Percentiles rank a stretch among this genome's conserved stretches.
Evolutionary conservation across 1,140 invertebrate species (phyloP).

Genomic region (Thaumatotibia leucotreta): DNA sequence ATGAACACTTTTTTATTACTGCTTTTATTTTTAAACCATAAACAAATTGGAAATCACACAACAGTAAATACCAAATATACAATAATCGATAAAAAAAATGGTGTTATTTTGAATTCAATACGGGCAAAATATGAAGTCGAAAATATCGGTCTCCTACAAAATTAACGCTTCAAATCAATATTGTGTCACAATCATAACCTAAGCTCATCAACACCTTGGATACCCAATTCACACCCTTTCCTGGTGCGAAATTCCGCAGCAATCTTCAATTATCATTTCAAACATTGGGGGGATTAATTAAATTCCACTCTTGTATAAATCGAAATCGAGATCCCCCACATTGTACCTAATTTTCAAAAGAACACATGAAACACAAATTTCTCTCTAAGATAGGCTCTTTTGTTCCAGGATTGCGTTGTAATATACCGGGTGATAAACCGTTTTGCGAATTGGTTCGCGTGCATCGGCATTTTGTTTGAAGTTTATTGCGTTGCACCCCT

Average conservation of each 20-base stretch:
- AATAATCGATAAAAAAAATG: too few species aligned
- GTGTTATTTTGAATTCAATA: too few species aligned
- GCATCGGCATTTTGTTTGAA: slow-evolving; percentile 21
- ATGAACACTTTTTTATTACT: too few species aligned
- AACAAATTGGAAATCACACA: too few species aligned
- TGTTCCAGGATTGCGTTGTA: slow-evolving; percentile 16
- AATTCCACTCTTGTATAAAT: slow-evolving; percentile 34
- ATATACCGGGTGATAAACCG: slow-evolving; percentile 23
- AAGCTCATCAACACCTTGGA: neutral
- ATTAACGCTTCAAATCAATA: too few species aligned
- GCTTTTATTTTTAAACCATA: too few species aligned
- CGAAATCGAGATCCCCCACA: slow-evolving; percentile 9
- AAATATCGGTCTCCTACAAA: too few species aligned
- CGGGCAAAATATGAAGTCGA: too few species aligned
- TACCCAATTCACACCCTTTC: slow-evolving; percentile 9
- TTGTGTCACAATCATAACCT: neutral
- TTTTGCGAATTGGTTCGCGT: slow-evolving; percentile 30
- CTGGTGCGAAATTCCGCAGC: slow-evolving; percentile 30
- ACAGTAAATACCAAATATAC: too few species aligned
- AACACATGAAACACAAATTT: neutral
- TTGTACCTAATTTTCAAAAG: neutral
- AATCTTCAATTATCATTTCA: slow-evolving; percentile 41
- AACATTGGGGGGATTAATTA: slow-evolving; percentile 38
- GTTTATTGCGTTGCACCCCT: slow-evolving; percentile 11
- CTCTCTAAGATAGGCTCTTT: neutral